Evolutionary conservation across 2,888 invertebrate genomes (phyloP).

Genomic region (Ommatoiulus sabulosus): DNA sequence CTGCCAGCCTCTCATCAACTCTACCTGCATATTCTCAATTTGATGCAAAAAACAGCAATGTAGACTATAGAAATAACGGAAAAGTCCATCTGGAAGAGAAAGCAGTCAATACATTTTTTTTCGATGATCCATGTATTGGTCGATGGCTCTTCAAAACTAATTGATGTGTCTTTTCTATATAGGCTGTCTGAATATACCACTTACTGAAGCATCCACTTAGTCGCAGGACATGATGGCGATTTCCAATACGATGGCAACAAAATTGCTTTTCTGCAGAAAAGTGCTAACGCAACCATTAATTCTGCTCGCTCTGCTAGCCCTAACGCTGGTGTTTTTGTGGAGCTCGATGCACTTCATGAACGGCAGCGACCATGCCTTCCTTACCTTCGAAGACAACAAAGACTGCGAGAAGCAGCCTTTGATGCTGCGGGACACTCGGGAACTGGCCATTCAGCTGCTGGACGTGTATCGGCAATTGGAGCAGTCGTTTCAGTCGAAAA

Average conservation of each 20-base stretch:
- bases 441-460: neutral
- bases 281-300: neutral
- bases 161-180: neutral
- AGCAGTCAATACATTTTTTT: neutral
- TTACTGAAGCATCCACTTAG: neutral
- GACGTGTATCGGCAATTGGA: slow-evolving; percentile 9
- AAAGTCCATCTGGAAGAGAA: too few species aligned
- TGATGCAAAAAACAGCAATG: too few species aligned
- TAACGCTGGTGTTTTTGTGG: neutral
- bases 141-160: neutral
- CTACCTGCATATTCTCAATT: too few species aligned
- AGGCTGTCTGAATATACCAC: neutral
- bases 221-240: neutral
- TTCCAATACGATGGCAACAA: neutral
- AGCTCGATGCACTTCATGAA: neutral
- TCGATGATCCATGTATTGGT: neutral
- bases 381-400: neutral
- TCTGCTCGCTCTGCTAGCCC: neutral
- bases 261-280: neutral
- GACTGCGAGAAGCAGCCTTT: neutral
- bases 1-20: too few species aligned
- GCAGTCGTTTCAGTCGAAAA: neutral
- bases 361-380: neutral
- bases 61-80: too few species aligned
- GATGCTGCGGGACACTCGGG: neutral